phyloP scores from a whole-genome alignment of 2,113 vertebrate species.

The Phylloscopus trochilus region DNA sequence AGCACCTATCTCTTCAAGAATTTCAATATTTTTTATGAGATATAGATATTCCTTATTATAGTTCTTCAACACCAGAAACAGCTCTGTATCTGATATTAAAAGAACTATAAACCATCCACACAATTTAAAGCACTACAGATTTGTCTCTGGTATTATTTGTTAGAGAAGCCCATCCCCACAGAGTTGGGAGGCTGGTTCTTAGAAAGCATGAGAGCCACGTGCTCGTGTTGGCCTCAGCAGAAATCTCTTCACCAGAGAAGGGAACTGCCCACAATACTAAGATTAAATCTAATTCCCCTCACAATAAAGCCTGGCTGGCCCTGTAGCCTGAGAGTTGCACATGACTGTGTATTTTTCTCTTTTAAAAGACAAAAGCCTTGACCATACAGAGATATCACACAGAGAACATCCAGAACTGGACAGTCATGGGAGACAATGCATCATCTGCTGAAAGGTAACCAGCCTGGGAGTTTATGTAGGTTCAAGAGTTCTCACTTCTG shows the following conservation, averaged over 20 bases:
- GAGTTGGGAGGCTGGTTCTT: background rate
- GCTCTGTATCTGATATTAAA: background rate
- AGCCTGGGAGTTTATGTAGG: background rate
- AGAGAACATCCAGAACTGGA: background rate
- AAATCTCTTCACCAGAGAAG: background rate
- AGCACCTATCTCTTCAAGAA: background rate
- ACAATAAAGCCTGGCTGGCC: accelerated
- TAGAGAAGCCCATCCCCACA: background rate
- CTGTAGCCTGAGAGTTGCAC: background rate
- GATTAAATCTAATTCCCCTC: background rate
- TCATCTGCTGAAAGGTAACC: background rate
- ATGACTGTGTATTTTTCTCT: background rate
- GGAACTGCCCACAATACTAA: background rate
- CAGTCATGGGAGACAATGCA: background rate
- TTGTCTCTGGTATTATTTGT: background rate
- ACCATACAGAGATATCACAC: background rate
- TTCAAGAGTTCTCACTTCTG: background rate
- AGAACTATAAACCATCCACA: background rate
- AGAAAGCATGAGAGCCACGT: background rate
- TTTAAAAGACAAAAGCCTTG: background rate
- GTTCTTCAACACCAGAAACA: background rate
- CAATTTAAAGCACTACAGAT: background rate
- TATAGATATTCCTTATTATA: background rate
- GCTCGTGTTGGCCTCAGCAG: background rate
- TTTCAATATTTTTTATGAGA: background rate